Evolutionary conservation across 2,797 vertebrate species (phyloP).

Genomic region (Lemur catta): DNA sequence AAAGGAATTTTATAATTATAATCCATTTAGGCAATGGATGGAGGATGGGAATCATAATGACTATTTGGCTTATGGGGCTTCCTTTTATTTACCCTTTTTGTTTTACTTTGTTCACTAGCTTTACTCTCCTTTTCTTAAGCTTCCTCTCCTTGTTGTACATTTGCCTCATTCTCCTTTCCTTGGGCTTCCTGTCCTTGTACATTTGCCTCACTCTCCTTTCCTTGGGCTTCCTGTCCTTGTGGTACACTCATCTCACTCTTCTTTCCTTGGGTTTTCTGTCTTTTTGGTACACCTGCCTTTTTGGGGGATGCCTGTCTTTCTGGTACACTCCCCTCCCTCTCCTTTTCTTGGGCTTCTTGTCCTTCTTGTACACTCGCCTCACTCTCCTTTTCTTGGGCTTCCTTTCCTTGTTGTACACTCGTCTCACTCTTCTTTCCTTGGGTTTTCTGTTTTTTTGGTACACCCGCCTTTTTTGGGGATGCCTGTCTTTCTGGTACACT

Average conservation of each 20-base stretch:
- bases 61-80: not conserved
- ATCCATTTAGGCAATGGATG: not conserved
- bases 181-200: not conserved
- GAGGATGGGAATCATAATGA: not conserved
- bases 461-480: not conserved
- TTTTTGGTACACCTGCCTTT: not conserved
- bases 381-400: not conserved
- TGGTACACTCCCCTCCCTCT: fast-evolving
- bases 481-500: not conserved
- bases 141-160: not conserved
- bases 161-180: not conserved
- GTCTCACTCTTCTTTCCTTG: no score
- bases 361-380: fast-evolving
- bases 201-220: fast-evolving
- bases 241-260: fast-evolving
- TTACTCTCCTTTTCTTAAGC: not conserved
- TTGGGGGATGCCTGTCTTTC: not conserved
- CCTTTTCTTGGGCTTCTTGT: not conserved
- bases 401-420: no score
- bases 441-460: no score
- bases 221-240: not conserved
- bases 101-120: not conserved
- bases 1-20: not conserved
- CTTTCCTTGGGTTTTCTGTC: no score
- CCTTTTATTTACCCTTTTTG: not conserved